Conservation (phyloP, 1,140 invertebrate species). For the Sesamia nonagrioides region DNA sequence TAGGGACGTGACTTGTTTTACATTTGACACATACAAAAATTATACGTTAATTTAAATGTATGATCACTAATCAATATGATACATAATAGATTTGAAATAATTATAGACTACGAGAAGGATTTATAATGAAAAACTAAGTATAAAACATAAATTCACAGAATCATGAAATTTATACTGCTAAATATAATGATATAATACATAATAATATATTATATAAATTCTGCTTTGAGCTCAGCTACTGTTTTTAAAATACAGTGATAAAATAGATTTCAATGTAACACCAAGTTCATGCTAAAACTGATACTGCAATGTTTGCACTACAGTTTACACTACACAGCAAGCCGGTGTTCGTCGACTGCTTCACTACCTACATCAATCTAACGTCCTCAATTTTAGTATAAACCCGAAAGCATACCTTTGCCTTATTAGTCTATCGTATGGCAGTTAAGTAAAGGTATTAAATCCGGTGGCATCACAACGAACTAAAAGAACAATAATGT, state of each 20-base stretch:
- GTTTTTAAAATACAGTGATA: conserved; percentile 42
- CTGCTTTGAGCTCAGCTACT: conserved; percentile 39
- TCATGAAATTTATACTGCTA: conserved; percentile 37
- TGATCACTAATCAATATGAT: conserved; percentile 27
- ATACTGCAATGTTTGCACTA: neutral
- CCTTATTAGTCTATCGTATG: conserved; percentile 43
- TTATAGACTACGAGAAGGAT: conserved; percentile 39
- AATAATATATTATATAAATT: conserved; percentile 38
- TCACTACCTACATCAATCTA: neutral
- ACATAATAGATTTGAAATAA: conserved; percentile 36
- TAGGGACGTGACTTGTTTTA: conserved; percentile 31
- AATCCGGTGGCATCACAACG: conserved; percentile 48
- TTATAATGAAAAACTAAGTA: conserved; percentile 38
- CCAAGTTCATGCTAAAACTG: conserved; percentile 40
- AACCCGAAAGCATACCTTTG: conserved; percentile 40
- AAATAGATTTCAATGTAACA: conserved; percentile 34
- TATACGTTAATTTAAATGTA: conserved; percentile 25
- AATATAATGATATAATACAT: conserved; percentile 35
- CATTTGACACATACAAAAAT: conserved; percentile 47
- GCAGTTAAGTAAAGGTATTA: conserved; percentile 44
- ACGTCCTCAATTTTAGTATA: conserved; percentile 41
- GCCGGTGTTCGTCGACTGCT: neutral
- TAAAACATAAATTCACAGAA: conserved; percentile 45
- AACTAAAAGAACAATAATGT: conserved; percentile 51
- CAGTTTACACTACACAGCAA: conserved; percentile 1